Evolutionary conservation across 2,113 vertebrate species (phyloP).

Genomic region (Cygnus atratus): DNA sequence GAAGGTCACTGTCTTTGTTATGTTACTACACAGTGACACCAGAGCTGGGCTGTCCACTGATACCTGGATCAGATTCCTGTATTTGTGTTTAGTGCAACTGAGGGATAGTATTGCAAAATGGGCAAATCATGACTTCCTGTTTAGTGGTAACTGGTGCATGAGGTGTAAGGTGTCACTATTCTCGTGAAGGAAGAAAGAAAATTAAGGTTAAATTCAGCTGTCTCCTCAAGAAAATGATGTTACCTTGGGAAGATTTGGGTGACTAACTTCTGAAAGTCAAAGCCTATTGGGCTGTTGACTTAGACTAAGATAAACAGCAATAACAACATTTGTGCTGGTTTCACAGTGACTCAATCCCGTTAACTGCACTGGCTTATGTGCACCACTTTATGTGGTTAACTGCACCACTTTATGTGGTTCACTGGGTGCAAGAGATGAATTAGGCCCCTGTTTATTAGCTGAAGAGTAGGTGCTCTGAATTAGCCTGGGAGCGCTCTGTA

Average conservation of each 20-base stretch:
- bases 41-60: not conserved
- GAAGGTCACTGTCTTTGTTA: not conserved
- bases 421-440: constrained; percentile 1
- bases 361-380: not conserved
- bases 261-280: not conserved
- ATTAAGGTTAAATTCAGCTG: not conserved
- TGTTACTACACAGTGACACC: not conserved
- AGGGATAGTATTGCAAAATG: not conserved
- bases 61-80: not conserved
- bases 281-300: not conserved
- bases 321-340: not conserved
- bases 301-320: not conserved
- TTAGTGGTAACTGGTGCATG: not conserved
- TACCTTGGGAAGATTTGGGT: not conserved
- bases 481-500: not conserved
- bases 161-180: not conserved
- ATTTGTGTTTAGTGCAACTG: not conserved
- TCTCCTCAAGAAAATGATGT: not conserved
- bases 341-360: constrained; percentile 10
- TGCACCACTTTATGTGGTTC: not conserved
- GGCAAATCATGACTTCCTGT: not conserved
- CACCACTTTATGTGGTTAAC: not conserved
- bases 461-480: constrained; percentile 4
- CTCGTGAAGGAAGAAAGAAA: not conserved
- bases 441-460: not conserved